Evolutionary conservation across 2,113 vertebrate genomes (phyloP).

Genomic region (Suricata suricatta): DNA sequence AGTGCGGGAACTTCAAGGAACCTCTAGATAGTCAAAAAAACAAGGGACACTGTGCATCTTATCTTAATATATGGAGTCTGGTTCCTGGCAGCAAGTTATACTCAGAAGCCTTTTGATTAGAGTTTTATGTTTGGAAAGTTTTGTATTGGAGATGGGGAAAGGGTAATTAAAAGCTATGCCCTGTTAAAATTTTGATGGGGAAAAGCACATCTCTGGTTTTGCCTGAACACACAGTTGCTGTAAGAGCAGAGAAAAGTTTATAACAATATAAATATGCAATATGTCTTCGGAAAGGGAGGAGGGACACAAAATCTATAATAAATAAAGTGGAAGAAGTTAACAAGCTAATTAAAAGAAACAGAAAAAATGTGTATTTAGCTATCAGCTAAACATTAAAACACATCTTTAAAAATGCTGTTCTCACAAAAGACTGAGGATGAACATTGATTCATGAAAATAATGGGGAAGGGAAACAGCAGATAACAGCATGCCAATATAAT

Average conservation of each 20-base stretch:
- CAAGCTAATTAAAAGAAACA: constrained; percentile 58
- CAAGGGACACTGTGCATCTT: neutral
- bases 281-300: neutral
- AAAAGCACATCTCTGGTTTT: neutral
- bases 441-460: neutral
- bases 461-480: rapidly evolving
- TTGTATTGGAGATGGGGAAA: neutral
- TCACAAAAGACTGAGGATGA: constrained; percentile 16
- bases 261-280: neutral
- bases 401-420: neutral
- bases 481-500: neutral
- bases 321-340: constrained; percentile 60
- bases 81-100: neutral
- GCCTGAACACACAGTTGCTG: neutral
- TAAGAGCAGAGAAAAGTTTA: neutral
- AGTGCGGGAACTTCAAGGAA: constrained; percentile 28
- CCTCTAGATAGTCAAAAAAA: constrained; percentile 56
- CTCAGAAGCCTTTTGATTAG: neutral
- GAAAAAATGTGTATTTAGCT: neutral
- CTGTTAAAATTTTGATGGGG: constrained; percentile 37
- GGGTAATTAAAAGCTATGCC: constrained; percentile 51
- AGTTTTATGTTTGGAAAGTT: constrained; percentile 35
- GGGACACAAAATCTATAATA: constrained; percentile 47
- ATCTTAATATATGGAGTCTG: neutral
- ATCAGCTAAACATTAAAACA: neutral